These are phyloP conservation scores for Dicaeum eximium DNA, from an alignment of 2,113 vertebrate species.

Conservation along the genomic window DNA sequence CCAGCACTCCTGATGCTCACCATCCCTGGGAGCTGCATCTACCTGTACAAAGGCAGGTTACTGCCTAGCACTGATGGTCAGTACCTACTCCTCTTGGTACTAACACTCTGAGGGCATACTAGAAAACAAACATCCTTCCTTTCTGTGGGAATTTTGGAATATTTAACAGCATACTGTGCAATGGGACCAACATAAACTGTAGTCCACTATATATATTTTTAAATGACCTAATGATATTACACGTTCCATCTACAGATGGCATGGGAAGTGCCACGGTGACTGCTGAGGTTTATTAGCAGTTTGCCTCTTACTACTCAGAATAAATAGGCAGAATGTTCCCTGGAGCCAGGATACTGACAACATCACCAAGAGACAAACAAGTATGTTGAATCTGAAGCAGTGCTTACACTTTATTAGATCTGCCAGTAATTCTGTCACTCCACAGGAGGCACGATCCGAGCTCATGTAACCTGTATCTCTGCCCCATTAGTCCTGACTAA, in stretches of 20 bases:
- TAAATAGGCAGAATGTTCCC: slow-evolving; percentile 14
- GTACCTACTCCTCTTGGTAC: background rate
- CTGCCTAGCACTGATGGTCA: background rate
- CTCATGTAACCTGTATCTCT: background rate
- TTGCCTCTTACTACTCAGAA: slow-evolving; percentile 10
- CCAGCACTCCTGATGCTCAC: background rate
- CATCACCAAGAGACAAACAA: slow-evolving; percentile 7
- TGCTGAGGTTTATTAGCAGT: slow-evolving; percentile 13
- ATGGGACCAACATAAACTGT: background rate
- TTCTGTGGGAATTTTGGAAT: background rate
- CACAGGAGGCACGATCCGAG: background rate
- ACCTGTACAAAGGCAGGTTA: background rate
- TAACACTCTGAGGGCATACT: background rate
- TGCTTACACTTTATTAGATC: slow-evolving; percentile 46
- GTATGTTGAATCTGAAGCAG: background rate
- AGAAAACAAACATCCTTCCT: background rate
- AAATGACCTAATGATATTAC: background rate
- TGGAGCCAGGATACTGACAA: background rate
- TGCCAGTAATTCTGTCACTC: slow-evolving; percentile 51
- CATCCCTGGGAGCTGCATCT: background rate
- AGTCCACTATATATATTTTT: background rate
- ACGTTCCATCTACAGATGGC: background rate
- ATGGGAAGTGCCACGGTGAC: background rate
- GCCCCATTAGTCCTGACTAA: slow-evolving; percentile 48
- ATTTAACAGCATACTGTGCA: background rate